Evolutionary conservation across 2,797 vertebrate species (phyloP), one percentile per base, ranked within the genome.

Genomic region (Melanogrammus aeglefinus): DNA sequence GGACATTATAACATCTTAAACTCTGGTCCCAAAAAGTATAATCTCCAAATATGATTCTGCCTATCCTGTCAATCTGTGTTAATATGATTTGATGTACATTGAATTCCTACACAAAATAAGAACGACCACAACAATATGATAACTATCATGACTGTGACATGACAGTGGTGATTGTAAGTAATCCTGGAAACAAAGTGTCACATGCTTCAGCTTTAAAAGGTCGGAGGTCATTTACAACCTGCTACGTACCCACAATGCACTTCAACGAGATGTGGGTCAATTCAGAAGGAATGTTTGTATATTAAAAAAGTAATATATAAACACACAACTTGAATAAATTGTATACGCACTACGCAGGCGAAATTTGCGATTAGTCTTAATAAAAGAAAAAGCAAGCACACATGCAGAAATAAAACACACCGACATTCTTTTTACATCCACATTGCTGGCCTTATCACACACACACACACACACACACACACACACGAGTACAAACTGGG

Each of bases 241-340:
- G 63, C 63, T 69, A 69, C 63, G 63, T 69, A 27, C 63, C 63
- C 63, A 69, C 63, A 16, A 27, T 69, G 63, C 63, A 69, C 63
- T 27, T 69, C 63, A 27, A 27, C 24, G n/a, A 69, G 63, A 27
- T 16, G 63, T 12, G 63, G 63, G 63, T 27, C 24, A 69, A 69
- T 27, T 83, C 74, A 85, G 75, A 78, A 79, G 6, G 41, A 79
- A 77, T 76, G 88, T 91, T 92, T 90, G 86, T 85, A 83, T 75
- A 80, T 80, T 39, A 77, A 76, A 79, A 0, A 77, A 14, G 27
- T 4, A 78, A 24, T 69, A 27, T 69, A 27, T 27, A 69, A 69
- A 69, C 63, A 72, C 72, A 74, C 57, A 8, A 83, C 76, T 84
- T 69, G 63, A 66, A 57, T 63, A 63, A 63, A 69, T 69, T 24